These are phyloP conservation scores for Sebastes schlegelii DNA, from an alignment of 2,113 vertebrate genomes.

Conservation along the genomic window DNA sequence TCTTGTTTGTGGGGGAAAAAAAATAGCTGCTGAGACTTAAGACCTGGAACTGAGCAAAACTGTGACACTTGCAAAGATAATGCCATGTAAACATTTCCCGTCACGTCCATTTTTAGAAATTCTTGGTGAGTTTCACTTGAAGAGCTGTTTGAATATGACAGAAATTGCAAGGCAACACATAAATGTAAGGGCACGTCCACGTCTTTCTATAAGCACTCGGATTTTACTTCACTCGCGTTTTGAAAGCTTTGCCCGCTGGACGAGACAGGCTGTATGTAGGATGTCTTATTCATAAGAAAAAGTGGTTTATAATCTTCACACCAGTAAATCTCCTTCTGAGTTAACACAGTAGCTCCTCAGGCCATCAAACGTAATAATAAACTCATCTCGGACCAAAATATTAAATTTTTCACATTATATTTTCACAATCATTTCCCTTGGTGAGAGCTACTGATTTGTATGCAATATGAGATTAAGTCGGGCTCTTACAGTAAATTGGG, in stretches of 20 bases:
- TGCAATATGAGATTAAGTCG: constrained; percentile 15
- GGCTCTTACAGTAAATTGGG: constrained; percentile 6
- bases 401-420: neutral
- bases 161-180: constrained; percentile 15
- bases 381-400: neutral
- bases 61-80: constrained; percentile 38
- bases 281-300: neutral
- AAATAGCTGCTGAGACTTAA: constrained; percentile 28
- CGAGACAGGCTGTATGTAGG: neutral
- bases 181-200: constrained; percentile 4
- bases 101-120: constrained; percentile 6
- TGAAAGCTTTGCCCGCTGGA: constrained; percentile 12
- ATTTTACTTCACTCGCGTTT: constrained; percentile 9
- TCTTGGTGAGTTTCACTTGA: constrained; percentile 1
- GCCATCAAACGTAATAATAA: neutral
- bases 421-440: neutral
- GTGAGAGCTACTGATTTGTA: constrained; percentile 5
- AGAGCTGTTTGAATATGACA: constrained; percentile 25
- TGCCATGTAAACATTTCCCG: constrained; percentile 41
- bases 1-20: constrained; percentile 20
- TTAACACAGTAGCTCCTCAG: neutral
- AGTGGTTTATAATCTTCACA: neutral
- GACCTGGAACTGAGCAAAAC: constrained; percentile 10
- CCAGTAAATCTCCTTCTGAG: neutral
- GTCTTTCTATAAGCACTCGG: constrained; percentile 1